These are phyloP conservation scores for Myotis planiceps DNA, from an alignment of 2,797 vertebrate species.

Conservation along the genomic window DNA sequence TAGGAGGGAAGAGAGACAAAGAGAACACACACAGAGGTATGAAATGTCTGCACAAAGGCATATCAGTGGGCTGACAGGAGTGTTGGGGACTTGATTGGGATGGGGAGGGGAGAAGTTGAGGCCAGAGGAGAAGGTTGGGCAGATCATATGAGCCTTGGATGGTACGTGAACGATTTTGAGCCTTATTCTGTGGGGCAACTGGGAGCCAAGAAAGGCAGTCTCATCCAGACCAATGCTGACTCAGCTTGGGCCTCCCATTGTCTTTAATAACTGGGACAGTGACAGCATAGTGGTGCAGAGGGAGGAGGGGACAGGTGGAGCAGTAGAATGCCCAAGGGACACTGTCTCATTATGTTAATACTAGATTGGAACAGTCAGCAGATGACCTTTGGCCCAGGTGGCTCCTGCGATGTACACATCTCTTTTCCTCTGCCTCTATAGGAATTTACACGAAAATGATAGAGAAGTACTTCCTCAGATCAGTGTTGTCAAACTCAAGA, in stretches of 20 bases:
- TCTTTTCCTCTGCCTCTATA: neutral
- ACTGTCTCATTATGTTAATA: neutral
- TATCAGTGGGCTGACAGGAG: fast-evolving
- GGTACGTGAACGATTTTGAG: neutral
- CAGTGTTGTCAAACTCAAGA: neutral
- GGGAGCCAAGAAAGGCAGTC: neutral
- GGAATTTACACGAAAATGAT: neutral
- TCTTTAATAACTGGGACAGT: neutral
- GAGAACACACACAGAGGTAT: too few relatives aligned
- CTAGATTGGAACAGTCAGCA: neutral
- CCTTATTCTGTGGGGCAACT: neutral
- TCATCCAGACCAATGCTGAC: neutral
- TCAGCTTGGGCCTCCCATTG: neutral
- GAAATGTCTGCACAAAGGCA: neutral
- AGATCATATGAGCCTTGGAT: neutral
- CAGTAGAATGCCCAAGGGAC: neutral
- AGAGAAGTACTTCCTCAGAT: neutral
- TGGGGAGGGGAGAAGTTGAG: neutral
- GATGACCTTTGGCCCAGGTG: neutral
- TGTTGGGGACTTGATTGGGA: too few relatives aligned
- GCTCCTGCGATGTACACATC: neutral
- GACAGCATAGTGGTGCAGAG: neutral
- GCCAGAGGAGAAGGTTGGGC: neutral
- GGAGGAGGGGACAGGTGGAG: too few relatives aligned
- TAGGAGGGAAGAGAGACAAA: neutral